These are phyloP conservation scores for Cottus gobio DNA, from an alignment of 2,113 vertebrate species.

Conservation along the genomic window DNA sequence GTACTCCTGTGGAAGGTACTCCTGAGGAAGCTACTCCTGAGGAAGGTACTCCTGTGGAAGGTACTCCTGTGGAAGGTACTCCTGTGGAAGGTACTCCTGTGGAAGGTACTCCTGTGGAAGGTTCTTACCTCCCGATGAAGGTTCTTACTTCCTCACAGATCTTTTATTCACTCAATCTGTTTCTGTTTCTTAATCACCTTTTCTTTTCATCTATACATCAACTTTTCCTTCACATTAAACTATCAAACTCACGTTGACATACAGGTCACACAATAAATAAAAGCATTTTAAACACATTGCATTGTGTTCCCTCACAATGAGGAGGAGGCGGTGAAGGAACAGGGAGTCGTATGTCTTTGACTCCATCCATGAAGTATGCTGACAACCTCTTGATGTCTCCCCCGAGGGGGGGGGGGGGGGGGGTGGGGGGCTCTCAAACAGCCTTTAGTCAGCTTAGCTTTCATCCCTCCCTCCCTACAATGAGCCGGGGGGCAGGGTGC, in stretches of 20 bases:
- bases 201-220: not conserved
- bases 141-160: too few species aligned
- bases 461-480: conserved; percentile 27
- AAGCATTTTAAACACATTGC: not conserved
- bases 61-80: too few species aligned
- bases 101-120: too few species aligned
- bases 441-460: conserved; percentile 42
- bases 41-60: too few species aligned
- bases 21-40: too few species aligned
- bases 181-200: not conserved
- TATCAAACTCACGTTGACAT: not conserved
- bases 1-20: too few species aligned
- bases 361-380: conserved; percentile 56
- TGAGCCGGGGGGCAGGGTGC: conserved; percentile 15
- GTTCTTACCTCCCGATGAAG: too few species aligned
- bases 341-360: conserved; percentile 43
- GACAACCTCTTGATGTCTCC: conserved; percentile 34
- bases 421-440: not conserved
- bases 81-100: too few species aligned
- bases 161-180: not conserved
- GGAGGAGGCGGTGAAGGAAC: conserved; percentile 12
- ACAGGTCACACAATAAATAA: too few species aligned
- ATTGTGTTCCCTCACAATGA: conserved; percentile 1
- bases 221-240: not conserved
- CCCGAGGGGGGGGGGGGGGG: conserved; percentile 37